Percentiles rank a stretch among this genome's conserved stretches.
Evolutionary conservation across 1,140 invertebrate genomes (phyloP).

Genomic region (Tyrophagus putrescentiae): DNA sequence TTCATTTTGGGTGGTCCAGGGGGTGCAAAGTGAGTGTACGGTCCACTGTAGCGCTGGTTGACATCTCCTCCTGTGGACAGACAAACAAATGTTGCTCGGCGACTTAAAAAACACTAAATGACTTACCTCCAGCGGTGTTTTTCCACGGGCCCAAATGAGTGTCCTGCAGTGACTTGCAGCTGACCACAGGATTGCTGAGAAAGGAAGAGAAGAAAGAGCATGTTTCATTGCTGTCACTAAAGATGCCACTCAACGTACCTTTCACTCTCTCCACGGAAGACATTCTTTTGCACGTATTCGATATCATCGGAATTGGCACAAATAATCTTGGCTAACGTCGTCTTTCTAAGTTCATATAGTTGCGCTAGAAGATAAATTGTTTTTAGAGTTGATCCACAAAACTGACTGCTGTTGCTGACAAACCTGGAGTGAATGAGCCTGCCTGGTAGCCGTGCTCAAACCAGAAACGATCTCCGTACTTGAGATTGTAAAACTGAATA

Average conservation of each 20-base stretch:
- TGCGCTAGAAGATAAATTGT: constrained; percentile 28
- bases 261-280: constrained; percentile 28
- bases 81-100: no score
- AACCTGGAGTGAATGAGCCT: constrained; percentile 36
- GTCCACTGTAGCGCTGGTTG: neutral
- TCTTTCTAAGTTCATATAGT: constrained; percentile 34
- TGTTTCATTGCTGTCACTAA: constrained; percentile 2
- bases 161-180: constrained; percentile 35
- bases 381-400: neutral
- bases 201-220: constrained; percentile 11
- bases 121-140: constrained; percentile 28
- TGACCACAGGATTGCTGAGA: constrained; percentile 39
- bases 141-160: constrained; percentile 39
- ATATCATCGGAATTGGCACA: constrained; percentile 37
- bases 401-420: neutral
- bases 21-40: constrained; percentile 3
- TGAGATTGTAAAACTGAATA: constrained; percentile 31
- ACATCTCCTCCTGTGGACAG: constrained; percentile 7
- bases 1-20: constrained; percentile 6
- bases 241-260: constrained; percentile 21
- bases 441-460: constrained; percentile 40
- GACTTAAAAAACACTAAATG: no score
- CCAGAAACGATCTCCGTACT: constrained; percentile 33
- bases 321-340: constrained; percentile 32
- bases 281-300: constrained; percentile 33